phyloP scores from a whole-genome alignment of 1,140 invertebrate species.

The Sinonovacula constricta region DNA sequence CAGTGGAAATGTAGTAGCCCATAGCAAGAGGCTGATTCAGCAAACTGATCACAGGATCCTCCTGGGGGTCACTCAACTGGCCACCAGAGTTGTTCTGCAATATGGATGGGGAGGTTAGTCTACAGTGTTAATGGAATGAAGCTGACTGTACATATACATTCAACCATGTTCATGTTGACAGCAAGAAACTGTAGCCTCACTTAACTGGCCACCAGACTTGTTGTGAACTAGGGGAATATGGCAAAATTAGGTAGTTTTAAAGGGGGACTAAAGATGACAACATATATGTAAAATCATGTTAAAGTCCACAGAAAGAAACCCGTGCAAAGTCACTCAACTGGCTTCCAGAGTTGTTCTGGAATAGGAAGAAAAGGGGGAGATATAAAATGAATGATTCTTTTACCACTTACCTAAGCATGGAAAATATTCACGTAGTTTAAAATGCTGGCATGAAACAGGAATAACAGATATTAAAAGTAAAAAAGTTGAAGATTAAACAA shows the following conservation, averaged over 20 bases:
- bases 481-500: too few species aligned
- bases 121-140: too few species aligned
- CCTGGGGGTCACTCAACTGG: constrained; percentile 67
- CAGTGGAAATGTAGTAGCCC: constrained; percentile 98
- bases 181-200: constrained; percentile 31
- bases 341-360: constrained; percentile 57
- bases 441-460: too few species aligned
- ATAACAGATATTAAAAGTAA: too few species aligned
- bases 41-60: constrained; percentile 81
- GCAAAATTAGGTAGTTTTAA: too few species aligned
- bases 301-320: constrained; percentile 98
- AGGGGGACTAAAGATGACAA: too few species aligned
- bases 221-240: constrained; percentile 28
- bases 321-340: constrained; percentile 84
- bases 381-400: too few species aligned
- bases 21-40: constrained; percentile 98
- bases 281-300: constrained; percentile 82
- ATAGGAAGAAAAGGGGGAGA: too few species aligned
- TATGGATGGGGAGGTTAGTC: too few species aligned
- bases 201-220: constrained; percentile 54
- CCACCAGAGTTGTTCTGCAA: constrained; percentile 58
- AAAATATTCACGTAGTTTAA: too few species aligned
- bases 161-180: neutral
- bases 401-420: too few species aligned
- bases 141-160: neutral